Base-by-base conservation (phyloP, 2,113 vertebrate genomes). In the Sapayoa aenigma region DNA sequence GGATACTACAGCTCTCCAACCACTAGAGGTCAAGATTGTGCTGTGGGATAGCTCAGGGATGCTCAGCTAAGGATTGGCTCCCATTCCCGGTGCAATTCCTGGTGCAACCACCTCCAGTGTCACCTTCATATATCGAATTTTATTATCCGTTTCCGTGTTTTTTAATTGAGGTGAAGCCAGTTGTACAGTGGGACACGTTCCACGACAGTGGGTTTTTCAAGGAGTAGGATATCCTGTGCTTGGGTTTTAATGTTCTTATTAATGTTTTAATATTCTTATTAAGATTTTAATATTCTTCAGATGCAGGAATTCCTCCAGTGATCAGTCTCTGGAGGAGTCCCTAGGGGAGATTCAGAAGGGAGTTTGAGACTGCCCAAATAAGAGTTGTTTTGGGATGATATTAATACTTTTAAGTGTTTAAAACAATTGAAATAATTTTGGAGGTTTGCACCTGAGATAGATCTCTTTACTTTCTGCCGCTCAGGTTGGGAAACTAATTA, bases 1-100 rank as follows among this genome's bases (percentile, higher is more conserved):
- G 19, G 80, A 10, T 92, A 0, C 83, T 90, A 21, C 84, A 67
- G 50, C 65, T 50, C 58, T 8, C 9, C 49, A 23, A 4, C 98
- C 98, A 62, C 98, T 97, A 98, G 98, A 98, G 97, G 98, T 98
- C 98, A 98, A 97, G 93, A 77, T 97, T 97, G 96, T 71, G 88
- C 96, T 58, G 8, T 10, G 75, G 39, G 69, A 68, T 5, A 15
- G 56, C 27, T 1, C 9, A 60, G 85, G 84, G 42, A 18, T 22
- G 53, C 46, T 25, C 59, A 0, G 6, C 15, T 6, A 10, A 33
- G 33, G 47, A 12, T 62, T 8, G 12, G n/a, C 50, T 76, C 37
- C 31, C 2, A 1, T 17, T 59, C 63, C 49, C 13, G 44, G 9
- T 30, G 49, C 21, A 31, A 6, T 27, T 60, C 59, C 58, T 17